Evolutionary conservation across 92 coral and sea anemone species (phyloP).

Genomic region (Epizoanthus stellaris): DNA sequence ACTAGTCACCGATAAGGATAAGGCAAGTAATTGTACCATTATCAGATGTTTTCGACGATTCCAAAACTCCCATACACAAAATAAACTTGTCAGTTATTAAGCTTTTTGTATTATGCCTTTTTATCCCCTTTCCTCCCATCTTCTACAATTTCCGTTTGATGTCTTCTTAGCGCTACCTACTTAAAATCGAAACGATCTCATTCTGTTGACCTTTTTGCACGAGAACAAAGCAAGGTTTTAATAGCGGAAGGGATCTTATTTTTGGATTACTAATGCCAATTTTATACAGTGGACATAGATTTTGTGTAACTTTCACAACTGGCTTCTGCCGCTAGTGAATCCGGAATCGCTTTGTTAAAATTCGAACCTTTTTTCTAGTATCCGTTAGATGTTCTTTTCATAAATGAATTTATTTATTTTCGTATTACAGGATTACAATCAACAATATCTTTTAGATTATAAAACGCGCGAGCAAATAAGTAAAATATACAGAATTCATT

Average conservation of each 20-base stretch:
- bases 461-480: background rate
- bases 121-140: background rate
- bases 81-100: background rate
- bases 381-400: background rate
- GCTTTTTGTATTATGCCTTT: background rate
- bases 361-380: no score
- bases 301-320: background rate
- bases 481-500: background rate
- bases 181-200: background rate
- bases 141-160: background rate
- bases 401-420: conserved; percentile 13
- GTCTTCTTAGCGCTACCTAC: background rate
- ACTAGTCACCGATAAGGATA: conserved; percentile 76
- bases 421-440: conserved; percentile 14
- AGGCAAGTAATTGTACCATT: conserved; percentile 49
- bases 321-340: no score
- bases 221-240: conserved; percentile 10
- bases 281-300: background rate
- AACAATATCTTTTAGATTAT: background rate
- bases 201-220: conserved; percentile 27
- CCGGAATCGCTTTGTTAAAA: no score
- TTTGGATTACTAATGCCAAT: background rate
- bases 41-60: background rate
- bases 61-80: background rate
- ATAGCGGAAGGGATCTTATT: conserved; percentile 18